Conservation (phyloP, 2,888 invertebrate species). For the Sericinus montela region DNA sequence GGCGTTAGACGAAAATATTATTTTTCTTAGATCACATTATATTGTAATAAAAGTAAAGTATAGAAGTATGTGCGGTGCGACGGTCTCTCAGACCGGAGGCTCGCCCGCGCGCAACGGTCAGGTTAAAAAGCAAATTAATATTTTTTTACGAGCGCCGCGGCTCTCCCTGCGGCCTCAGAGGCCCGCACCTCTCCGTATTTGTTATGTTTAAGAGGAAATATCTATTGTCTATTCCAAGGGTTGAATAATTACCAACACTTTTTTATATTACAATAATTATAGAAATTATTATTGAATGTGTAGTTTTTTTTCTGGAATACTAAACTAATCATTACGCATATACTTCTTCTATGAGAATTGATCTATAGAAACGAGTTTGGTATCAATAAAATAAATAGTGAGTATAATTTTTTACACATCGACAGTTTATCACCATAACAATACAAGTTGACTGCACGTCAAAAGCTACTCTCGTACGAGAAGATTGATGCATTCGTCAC, state of each 20-base stretch:
- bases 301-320: conserved; percentile 34
- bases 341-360: too few species aligned
- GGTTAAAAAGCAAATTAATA: conserved; percentile 54
- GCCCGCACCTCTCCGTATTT: conserved; percentile 52
- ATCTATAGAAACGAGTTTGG: too few species aligned
- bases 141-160: conserved; percentile 66
- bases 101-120: conserved; percentile 35
- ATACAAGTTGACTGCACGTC: too few species aligned
- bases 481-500: too few species aligned
- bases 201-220: conserved; percentile 79
- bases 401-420: too few species aligned
- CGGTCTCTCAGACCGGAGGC: conserved; percentile 26
- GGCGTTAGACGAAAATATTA: conserved; percentile 77
- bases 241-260: conserved; percentile 78
- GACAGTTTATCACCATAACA: too few species aligned
- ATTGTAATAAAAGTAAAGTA: conserved; percentile 73
- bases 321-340: too few species aligned
- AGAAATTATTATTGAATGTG: conserved; percentile 78
- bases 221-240: conserved; percentile 80
- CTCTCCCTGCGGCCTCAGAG: conserved; percentile 26
- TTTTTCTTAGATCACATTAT: conserved; percentile 79
- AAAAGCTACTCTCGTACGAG: too few species aligned
- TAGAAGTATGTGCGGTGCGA: conserved; percentile 49
- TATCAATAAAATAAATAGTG: too few species aligned
- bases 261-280: conserved; percentile 81